Evolutionary conservation across 1,140 invertebrate genomes (phyloP).

Genomic region (Camponotus vicinus): DNA sequence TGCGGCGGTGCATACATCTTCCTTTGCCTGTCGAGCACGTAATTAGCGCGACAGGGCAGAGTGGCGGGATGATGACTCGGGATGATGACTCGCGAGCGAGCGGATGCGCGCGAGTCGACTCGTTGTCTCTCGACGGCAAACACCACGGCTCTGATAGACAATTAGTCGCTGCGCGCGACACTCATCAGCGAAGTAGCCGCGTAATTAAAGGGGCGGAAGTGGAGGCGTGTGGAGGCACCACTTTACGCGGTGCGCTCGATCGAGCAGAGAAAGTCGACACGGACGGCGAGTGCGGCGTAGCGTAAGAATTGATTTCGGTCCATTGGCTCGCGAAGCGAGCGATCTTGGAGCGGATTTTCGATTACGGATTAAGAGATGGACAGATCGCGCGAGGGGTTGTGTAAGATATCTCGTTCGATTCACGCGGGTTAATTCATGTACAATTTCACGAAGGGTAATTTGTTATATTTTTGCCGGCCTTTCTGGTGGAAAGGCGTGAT

Average conservation of each 20-base stretch:
- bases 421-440: neutral
- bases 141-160: constrained; percentile 18
- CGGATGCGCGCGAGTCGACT: neutral
- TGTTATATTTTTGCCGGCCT: neutral
- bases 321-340: neutral
- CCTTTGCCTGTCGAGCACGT: constrained; percentile 20
- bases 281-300: no score
- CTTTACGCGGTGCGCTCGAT: constrained; percentile 3
- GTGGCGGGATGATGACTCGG: neutral
- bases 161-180: constrained; percentile 37
- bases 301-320: neutral
- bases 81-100: constrained; percentile 12
- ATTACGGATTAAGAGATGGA: neutral
- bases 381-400: neutral
- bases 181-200: constrained; percentile 3
- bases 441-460: neutral
- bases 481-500: neutral
- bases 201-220: constrained; percentile 30
- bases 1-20: neutral
- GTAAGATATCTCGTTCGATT: constrained; percentile 1
- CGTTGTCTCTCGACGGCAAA: constrained; percentile 37
- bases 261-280: neutral
- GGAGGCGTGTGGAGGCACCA: neutral
- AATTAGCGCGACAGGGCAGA: constrained; percentile 33
- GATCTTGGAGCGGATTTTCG: neutral